phyloP scores from a whole-genome alignment of 2,888 invertebrate species.

The Drosophila tripunctata region DNA sequence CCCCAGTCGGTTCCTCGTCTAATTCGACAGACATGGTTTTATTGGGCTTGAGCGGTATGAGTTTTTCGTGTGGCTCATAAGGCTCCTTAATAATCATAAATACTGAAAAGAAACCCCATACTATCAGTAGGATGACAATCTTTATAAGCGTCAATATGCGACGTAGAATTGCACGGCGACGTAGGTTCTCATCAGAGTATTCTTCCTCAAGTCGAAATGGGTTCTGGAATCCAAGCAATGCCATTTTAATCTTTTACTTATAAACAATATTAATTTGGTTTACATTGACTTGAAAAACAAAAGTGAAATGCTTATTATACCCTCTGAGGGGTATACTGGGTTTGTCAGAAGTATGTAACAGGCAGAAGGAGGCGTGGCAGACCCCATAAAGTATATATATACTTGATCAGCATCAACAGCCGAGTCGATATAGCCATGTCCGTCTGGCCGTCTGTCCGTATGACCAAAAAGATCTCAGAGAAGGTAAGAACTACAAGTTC shows the following conservation, averaged over 20 bases:
- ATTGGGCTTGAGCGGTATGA: constrained; percentile 8
- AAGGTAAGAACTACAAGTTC: no score
- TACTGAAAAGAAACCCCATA: constrained; percentile 26
- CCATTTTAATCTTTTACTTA: neutral
- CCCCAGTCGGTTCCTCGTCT: neutral
- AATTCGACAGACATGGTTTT: neutral
- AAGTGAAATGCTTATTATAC: no score
- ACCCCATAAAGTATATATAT: no score
- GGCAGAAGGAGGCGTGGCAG: no score
- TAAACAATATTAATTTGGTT: neutral
- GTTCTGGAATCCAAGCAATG: neutral
- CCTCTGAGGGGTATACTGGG: no score
- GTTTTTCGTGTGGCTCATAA: neutral
- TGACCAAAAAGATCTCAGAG: no score
- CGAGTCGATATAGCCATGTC: no score
- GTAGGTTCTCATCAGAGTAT: neutral
- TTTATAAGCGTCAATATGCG: constrained; percentile 6
- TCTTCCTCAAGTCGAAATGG: neutral
- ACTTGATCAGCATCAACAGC: no score
- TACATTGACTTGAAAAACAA: neutral
- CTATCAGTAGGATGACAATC: constrained; percentile 3
- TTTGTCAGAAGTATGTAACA: no score
- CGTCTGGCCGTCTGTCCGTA: no score
- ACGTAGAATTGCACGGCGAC: neutral
- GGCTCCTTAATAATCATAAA: constrained; percentile 1